Percentiles rank a stretch among this genome's conserved stretches.
These are phyloP conservation scores for Anoncus sp. DNA, from an alignment of 2,888 invertebrate genomes.

Conservation along the genomic window DNA sequence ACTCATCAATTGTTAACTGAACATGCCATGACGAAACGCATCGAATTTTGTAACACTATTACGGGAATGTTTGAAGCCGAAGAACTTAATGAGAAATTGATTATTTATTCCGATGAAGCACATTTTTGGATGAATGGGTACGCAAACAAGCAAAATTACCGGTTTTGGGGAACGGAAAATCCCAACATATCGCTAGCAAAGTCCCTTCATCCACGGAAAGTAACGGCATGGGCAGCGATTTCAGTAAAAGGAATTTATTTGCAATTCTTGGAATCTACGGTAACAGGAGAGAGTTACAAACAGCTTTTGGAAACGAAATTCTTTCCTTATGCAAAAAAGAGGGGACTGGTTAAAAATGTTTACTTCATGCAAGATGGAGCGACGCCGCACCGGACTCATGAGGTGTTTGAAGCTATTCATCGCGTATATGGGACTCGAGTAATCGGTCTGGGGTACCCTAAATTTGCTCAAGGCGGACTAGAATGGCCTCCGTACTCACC, in stretches of 20 bases:
- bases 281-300: conserved; percentile 15
- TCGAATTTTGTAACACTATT: conserved; percentile 4
- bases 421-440: too few relatives aligned
- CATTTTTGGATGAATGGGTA: conserved; percentile 25
- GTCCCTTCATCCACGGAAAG: conserved; percentile 19
- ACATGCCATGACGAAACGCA: not conserved
- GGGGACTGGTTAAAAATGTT: conserved; percentile 1
- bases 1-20: not conserved
- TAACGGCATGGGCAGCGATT: conserved; percentile 34
- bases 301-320: conserved; percentile 26
- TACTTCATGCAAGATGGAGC: too few relatives aligned
- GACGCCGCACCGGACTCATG: too few relatives aligned
- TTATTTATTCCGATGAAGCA: conserved; percentile 19
- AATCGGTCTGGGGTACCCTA: too few relatives aligned
- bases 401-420: too few relatives aligned
- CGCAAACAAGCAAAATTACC: conserved; percentile 32
- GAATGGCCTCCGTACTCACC: too few relatives aligned
- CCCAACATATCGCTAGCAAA: conserved; percentile 10
- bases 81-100: not conserved
- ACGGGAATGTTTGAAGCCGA: not conserved
- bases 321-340: conserved; percentile 32
- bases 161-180: conserved; percentile 35
- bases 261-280: conserved; percentile 3
- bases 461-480: too few relatives aligned
- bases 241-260: conserved; percentile 20